These are phyloP conservation scores for Poecilus cupreus DNA, from an alignment of 2,888 invertebrate genomes.

Conservation along the genomic window DNA sequence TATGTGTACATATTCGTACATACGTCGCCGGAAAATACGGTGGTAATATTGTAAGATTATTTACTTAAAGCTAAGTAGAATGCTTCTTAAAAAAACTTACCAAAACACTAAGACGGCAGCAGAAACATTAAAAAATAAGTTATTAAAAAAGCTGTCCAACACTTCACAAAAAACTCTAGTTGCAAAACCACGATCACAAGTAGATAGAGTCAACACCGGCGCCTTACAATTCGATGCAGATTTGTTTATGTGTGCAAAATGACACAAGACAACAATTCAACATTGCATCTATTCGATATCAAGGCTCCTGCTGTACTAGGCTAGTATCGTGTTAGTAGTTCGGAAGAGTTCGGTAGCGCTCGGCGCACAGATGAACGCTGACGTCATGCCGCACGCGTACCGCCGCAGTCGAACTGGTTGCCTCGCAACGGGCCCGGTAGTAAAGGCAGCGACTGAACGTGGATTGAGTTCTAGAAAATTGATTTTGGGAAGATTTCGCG, in stretches of 20 bases:
- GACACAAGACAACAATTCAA: neutral
- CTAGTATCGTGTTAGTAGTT: neutral
- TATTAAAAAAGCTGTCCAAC: neutral
- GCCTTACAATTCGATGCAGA: neutral
- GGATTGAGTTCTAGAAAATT: neutral
- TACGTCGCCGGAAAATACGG: too few species aligned
- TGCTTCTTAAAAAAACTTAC: too few species aligned
- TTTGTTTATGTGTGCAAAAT: constrained; percentile 1
- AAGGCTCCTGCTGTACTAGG: neutral
- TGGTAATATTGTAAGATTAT: too few species aligned
- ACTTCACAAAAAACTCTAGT: too few species aligned
- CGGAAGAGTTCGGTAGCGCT: neutral
- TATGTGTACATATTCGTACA: neutral
- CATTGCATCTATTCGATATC: neutral
- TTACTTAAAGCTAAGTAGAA: too few species aligned
- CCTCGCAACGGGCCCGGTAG: neutral
- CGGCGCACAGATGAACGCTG: neutral
- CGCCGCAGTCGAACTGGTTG: constrained; percentile 10
- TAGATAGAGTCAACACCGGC: neutral
- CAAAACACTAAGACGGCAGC: neutral
- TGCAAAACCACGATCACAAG: neutral
- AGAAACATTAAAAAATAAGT: neutral
- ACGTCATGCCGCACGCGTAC: constrained; percentile 34
- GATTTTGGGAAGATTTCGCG: neutral
- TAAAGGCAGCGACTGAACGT: neutral